Percentiles rank a stretch among this genome's conserved stretches.
Evolutionary conservation across 2,797 vertebrate genomes (phyloP).

Genomic region (Enteromius argenteus): DNA sequence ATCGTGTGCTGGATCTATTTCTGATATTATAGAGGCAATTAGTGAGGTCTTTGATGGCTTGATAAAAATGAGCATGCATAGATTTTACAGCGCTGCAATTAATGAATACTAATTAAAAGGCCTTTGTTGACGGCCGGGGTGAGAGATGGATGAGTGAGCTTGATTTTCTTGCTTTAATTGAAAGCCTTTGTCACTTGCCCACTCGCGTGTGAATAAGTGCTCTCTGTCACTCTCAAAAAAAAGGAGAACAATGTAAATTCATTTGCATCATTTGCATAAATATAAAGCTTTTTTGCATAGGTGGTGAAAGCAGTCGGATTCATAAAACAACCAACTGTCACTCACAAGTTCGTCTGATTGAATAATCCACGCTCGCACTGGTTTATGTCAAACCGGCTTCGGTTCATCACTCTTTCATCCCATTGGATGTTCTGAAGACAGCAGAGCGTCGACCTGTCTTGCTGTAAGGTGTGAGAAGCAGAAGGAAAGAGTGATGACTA

Average conservation of each 20-base stretch:
- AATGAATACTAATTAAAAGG: slow-evolving; percentile 69
- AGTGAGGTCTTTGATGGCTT: slow-evolving; percentile 66
- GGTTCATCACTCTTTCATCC: slow-evolving; percentile 28
- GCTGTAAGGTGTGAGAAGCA: neutral
- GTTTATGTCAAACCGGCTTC: slow-evolving; percentile 11
- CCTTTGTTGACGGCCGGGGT: slow-evolving; percentile 62
- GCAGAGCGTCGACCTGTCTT: neutral
- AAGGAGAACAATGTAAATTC: slow-evolving; percentile 59
- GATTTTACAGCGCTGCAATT: slow-evolving; percentile 63
- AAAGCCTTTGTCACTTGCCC: slow-evolving; percentile 65
- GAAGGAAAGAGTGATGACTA: slow-evolving; percentile 8
- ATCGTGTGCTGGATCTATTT: slow-evolving; percentile 62
- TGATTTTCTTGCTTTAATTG: slow-evolving; percentile 61
- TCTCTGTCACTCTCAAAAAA: slow-evolving; percentile 55
- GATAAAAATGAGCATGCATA: slow-evolving; percentile 64
- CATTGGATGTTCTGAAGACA: slow-evolving; percentile 14
- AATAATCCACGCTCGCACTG: neutral
- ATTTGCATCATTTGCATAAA: slow-evolving; percentile 64
- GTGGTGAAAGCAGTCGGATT: slow-evolving; percentile 36
- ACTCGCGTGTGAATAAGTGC: slow-evolving; percentile 63
- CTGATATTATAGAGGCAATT: slow-evolving; percentile 65
- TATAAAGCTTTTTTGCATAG: slow-evolving; percentile 54
- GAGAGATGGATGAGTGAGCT: slow-evolving; percentile 62
- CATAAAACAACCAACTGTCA: slow-evolving; percentile 35
- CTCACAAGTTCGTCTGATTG: slow-evolving; percentile 14